Percentiles rank a stretch among this genome's conserved stretches.
Conservation (phyloP, 2,113 vertebrate species). For the Chaetops frenatus region DNA sequence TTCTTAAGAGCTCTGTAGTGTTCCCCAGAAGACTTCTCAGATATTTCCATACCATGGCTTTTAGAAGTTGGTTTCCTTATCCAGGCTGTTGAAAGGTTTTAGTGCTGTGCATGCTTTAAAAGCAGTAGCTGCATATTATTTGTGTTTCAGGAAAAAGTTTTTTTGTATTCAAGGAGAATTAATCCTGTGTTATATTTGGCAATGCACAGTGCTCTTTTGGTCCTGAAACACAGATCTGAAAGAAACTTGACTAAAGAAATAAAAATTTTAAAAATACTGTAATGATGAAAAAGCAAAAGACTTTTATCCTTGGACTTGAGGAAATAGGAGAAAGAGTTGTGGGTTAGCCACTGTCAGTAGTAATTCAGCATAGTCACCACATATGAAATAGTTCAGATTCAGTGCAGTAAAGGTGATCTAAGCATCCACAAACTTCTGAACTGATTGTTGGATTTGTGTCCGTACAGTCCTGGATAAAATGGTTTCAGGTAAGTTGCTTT, state of each 20-base stretch:
- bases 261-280: neutral
- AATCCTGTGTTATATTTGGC: neutral
- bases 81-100: neutral
- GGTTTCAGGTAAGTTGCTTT: neutral
- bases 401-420: neutral
- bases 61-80: neutral
- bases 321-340: neutral
- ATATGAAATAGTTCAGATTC: neutral
- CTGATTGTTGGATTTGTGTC: neutral
- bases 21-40: neutral
- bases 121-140: neutral
- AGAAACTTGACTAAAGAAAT: neutral
- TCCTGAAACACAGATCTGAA: neutral
- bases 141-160: neutral
- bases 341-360: neutral
- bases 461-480: neutral
- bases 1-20: neutral
- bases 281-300: neutral
- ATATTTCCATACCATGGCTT: neutral
- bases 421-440: neutral
- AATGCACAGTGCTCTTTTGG: fast-evolving
- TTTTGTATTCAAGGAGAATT: neutral
- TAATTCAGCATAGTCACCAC: neutral
- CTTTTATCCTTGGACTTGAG: neutral
- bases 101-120: neutral